phyloP scores from a whole-genome alignment of 2,113 vertebrate species.

The Laticauda laticaudata region DNA sequence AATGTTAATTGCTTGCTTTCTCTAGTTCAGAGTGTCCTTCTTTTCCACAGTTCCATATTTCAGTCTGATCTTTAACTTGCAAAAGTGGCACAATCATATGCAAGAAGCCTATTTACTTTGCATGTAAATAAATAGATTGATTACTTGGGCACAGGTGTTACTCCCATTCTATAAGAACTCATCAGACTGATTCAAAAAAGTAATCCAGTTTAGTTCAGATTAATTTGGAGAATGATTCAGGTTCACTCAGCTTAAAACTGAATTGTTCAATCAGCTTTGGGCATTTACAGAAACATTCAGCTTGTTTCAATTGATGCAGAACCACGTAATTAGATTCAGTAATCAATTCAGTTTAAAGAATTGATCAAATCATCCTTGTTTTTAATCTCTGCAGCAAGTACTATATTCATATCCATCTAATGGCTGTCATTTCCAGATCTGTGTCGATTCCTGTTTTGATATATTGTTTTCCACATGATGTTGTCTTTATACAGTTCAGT shows the following conservation, averaged over 20 bases:
- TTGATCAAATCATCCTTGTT: not conserved
- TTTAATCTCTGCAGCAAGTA: not conserved
- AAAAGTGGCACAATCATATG: not conserved
- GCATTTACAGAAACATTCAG: not conserved
- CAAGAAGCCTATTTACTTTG: not conserved
- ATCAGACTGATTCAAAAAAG: not conserved
- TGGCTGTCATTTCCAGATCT: not conserved
- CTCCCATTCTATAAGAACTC: not conserved
- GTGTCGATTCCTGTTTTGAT: not conserved
- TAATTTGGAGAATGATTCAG: not conserved
- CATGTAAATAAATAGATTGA: not conserved
- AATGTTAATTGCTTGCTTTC: conserved; percentile 7
- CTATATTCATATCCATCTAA: not conserved
- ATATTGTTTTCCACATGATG: not conserved
- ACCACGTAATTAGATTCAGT: not conserved
- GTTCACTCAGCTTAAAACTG: not conserved
- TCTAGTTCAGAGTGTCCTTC: not conserved
- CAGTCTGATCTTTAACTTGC: not conserved
- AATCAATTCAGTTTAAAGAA: not conserved
- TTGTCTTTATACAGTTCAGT: not conserved
- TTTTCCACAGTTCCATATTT: conserved; percentile 13
- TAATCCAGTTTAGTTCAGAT: not conserved
- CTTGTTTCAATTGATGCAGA: not conserved
- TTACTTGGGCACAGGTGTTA: not conserved
- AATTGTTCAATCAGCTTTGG: not conserved